These are phyloP conservation scores for Premnoplex brunnescens DNA, from an alignment of 2,797 vertebrate genomes.

Conservation along the genomic window DNA sequence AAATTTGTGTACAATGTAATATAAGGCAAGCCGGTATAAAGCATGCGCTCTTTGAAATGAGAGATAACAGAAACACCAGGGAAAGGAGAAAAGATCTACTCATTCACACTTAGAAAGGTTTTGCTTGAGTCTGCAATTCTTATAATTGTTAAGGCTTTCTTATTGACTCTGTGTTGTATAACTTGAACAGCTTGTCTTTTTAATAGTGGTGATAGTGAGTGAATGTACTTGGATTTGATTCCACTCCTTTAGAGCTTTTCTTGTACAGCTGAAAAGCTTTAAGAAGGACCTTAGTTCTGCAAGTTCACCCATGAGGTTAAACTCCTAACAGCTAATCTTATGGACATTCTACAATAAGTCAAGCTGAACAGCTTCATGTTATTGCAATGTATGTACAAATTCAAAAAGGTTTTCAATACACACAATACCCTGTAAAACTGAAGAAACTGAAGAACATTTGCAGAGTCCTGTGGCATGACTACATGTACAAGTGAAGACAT, in stretches of 20 bases:
- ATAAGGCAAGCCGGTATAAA: slow-evolving; percentile 38
- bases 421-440: background rate
- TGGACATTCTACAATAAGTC: background rate
- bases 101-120: background rate
- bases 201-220: background rate
- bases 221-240: background rate
- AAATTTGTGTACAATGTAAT: slow-evolving; percentile 70
- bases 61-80: slow-evolving; percentile 1
- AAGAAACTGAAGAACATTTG: background rate
- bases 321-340: background rate
- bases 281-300: background rate
- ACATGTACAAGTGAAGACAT: background rate
- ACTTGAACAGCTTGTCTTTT: slow-evolving; percentile 14
- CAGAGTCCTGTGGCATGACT: background rate
- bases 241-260: background rate
- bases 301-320: background rate
- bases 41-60: background rate
- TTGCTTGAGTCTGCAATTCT: background rate
- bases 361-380: background rate
- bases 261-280: background rate
- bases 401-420: background rate
- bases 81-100: background rate
- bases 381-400: background rate
- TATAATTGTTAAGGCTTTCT: background rate
- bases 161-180: background rate